Base-by-base conservation (phyloP, 1,140 invertebrate species). In the Andrena cerasifolii region DNA sequence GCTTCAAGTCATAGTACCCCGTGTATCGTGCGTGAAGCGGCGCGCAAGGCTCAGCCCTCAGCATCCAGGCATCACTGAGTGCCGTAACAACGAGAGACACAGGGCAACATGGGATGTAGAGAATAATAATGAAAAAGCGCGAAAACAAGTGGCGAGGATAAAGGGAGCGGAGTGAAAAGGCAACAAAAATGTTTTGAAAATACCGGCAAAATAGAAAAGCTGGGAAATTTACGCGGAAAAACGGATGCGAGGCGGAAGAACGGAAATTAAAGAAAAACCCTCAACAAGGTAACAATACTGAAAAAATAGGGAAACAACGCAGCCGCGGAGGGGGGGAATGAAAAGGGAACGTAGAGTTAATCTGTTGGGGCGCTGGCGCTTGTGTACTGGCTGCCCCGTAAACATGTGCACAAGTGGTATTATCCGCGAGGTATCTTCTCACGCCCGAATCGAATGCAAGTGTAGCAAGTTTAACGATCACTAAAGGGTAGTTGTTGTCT, bases 311-410 rank as follows among this genome's bases (percentile, higher is more conserved):
- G 31, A 18, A 31, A 36, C 28, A 18, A 5, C 0, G 3, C 16
- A 4, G 12, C 33, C 0, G 7, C 6, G 56, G 4, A 3, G 16
- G 18, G n/a, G 0, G 24, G 36, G 47, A 5, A 49, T 24, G 31
- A 14, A 47, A 28, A 31, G 47, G n/a, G 14, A 47, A 14, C n/a
- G n/a, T n/a, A n/a, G n/a, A 47, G 62, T 65, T 65, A 65, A 65
- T 65, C 43, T 14, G 8, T 47, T 12, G 16, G 3, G 5, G 21
- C n/a, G n/a, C n/a, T n/a, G n/a, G n/a, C n/a, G n/a, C n/a, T n/a
- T n/a, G n/a, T n/a, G n/a, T n/a, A n/a, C n/a, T n/a, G n/a, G n/a
- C n/a, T n/a, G n/a, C n/a, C n/a, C n/a, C n/a, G n/a, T n/a, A n/a
- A n/a, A n/a, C n/a, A n/a, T n/a, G n/a, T n/a, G n/a, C n/a, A n/a